Base-by-base conservation (phyloP, 23 tunicate genomes). In the Aplidium turbinatum region DNA sequence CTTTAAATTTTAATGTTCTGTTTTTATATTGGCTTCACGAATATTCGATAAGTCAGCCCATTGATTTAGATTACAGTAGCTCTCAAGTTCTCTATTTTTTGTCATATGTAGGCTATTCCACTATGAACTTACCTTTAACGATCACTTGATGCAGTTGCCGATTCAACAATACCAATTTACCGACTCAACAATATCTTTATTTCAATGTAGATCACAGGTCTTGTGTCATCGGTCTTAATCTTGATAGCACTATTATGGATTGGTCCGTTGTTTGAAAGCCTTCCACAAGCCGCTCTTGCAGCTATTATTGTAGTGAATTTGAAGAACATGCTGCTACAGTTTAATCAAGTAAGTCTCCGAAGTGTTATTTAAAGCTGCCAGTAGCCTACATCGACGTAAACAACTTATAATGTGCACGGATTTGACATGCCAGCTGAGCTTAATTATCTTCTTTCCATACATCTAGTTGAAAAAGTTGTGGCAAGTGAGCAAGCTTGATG, bases 211-310 rank as follows among this genome's bases (percentile, higher is more conserved):
- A 3, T 91, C 3, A 76, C 97, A 19, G 97, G 91, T 13, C 3
- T 78, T 2, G 48, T 91, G 2, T 84, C 97, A 23, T 84, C 85
- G 4, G 73, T 57, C 3, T 57, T 91, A 11, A 51, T 91, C 16
- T 39, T 91, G n/a, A 65, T 84, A 7, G 71, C 75, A n/a, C 74
- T 91, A 35, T 35, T 91, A 19, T 84, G 86, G 86, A 84, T 91
- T 0, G 97, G 97, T 18, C 97, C 97, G 5, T 53, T 91, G 68
- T 91, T 91, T 35, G 78, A 91, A 40, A 36, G 64, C 1, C 58
- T 91, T 25, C 97, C 97, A 50, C 70, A 73, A 62, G 97, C 97
- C 0, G 97, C 97, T 4, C 74, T 91, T 11, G 91, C 97, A 1
- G 65, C 91, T 3, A 84, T 91, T 0, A 91, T 91, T 35, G 77